Evolutionary conservation across 2,113 vertebrate genomes (phyloP).

Genomic region (Dinomys branickii): DNA sequence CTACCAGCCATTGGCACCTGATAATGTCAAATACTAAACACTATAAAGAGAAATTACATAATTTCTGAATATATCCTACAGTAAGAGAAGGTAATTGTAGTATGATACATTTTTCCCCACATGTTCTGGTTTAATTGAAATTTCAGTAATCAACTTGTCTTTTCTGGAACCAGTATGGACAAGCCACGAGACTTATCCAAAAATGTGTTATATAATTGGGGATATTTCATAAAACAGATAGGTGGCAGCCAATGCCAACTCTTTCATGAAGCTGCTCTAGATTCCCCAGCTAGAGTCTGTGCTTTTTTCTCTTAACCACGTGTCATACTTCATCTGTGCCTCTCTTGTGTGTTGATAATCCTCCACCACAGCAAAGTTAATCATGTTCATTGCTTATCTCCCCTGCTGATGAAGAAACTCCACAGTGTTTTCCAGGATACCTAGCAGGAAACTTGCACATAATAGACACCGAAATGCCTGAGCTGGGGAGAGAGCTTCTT

Average conservation of each 20-base stretch:
- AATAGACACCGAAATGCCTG: not conserved
- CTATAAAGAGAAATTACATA: not conserved
- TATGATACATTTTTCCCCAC: not conserved
- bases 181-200: not conserved
- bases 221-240: not conserved
- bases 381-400: not conserved
- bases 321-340: not conserved
- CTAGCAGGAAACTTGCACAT: not conserved
- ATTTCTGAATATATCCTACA: not conserved
- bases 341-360: not conserved
- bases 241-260: not conserved
- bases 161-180: not conserved
- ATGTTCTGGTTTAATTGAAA: not conserved
- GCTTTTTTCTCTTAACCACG: not conserved
- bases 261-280: not conserved
- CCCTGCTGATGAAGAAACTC: not conserved
- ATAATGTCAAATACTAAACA: not conserved
- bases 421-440: accelerated
- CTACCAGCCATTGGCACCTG: not conserved
- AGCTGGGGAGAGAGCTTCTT: not conserved
- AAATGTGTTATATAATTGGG: not conserved
- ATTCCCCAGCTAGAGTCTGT: not conserved
- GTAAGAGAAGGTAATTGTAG: not conserved
- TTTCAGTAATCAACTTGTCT: not conserved
- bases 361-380: not conserved